phyloP scores from a whole-genome alignment of 1,140 invertebrate species.

The Agrilus planipennis region DNA sequence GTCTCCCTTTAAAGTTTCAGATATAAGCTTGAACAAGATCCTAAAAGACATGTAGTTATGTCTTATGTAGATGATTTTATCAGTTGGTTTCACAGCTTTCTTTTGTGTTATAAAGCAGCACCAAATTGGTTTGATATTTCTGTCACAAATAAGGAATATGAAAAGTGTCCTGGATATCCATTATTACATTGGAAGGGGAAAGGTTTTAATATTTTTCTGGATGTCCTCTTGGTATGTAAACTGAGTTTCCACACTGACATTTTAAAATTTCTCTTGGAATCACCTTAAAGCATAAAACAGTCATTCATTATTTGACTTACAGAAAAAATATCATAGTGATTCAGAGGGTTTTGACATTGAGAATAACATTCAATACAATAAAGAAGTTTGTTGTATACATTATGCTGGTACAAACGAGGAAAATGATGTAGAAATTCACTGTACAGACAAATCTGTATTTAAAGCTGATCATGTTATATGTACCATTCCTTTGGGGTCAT shows the following conservation, averaged over 20 bases:
- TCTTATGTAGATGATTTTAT: constrained; percentile 30
- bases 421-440: not conserved
- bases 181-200: constrained; percentile 49
- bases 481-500: not conserved
- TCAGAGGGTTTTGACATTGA: too few relatives aligned
- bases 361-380: too few relatives aligned
- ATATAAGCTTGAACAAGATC: not conserved
- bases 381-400: too few relatives aligned
- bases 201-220: constrained; percentile 45
- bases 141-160: constrained; percentile 41
- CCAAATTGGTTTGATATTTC: constrained; percentile 49
- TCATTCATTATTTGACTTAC: too few relatives aligned
- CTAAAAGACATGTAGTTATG: not conserved
- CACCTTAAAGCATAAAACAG: too few relatives aligned
- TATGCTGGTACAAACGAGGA: too few relatives aligned
- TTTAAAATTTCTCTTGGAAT: too few relatives aligned
- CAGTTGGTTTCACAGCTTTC: constrained; percentile 42
- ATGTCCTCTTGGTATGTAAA: constrained; percentile 48
- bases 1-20: not conserved
- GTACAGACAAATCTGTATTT: not conserved
- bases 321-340: too few relatives aligned
- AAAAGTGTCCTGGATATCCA: constrained; percentile 44
- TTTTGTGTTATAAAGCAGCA: constrained; percentile 42
- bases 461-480: not conserved
- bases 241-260: too few relatives aligned